phyloP scores from a whole-genome alignment of 1,140 invertebrate genomes.

The Drosophila ironensis region DNA sequence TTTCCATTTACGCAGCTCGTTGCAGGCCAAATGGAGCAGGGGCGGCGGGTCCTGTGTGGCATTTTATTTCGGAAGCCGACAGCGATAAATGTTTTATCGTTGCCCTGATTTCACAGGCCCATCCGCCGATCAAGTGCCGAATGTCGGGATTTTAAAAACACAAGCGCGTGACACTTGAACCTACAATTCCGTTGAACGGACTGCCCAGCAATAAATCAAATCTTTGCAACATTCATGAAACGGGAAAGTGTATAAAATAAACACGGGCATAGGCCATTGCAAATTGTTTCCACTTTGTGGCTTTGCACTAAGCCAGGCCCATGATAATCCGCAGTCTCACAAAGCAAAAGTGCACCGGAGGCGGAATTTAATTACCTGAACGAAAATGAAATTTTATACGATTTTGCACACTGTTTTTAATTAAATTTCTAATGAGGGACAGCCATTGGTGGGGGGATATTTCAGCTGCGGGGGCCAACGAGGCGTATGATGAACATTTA shows the following conservation, averaged over 20 bases:
- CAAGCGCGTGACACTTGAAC: background rate
- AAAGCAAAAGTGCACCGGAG: background rate
- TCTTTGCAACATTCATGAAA: no score
- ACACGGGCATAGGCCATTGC: no score
- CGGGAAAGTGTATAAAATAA: no score
- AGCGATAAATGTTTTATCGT: conserved; percentile 47
- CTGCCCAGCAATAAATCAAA: background rate
- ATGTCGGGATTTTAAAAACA: conserved; percentile 32
- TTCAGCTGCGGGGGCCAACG: background rate
- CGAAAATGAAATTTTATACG: conserved; percentile 19
- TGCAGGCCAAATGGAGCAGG: background rate
- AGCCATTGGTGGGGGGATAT: background rate
- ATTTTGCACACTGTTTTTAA: conserved; percentile 28
- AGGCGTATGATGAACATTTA: conserved; percentile 43
- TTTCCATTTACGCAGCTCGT: conserved; percentile 7
- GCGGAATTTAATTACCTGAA: conserved; percentile 24
- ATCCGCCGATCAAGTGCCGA: background rate
- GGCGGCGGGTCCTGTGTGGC: background rate
- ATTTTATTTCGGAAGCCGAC: conserved; percentile 40
- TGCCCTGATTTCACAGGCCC: conserved; percentile 2
- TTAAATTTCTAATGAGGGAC: conserved; percentile 45
- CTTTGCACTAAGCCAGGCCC: background rate
- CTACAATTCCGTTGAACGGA: background rate
- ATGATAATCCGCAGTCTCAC: background rate
- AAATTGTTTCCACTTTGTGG: background rate